Evolutionary conservation across 2,113 vertebrate species (phyloP).

Genomic region (Tringa solitaria): DNA sequence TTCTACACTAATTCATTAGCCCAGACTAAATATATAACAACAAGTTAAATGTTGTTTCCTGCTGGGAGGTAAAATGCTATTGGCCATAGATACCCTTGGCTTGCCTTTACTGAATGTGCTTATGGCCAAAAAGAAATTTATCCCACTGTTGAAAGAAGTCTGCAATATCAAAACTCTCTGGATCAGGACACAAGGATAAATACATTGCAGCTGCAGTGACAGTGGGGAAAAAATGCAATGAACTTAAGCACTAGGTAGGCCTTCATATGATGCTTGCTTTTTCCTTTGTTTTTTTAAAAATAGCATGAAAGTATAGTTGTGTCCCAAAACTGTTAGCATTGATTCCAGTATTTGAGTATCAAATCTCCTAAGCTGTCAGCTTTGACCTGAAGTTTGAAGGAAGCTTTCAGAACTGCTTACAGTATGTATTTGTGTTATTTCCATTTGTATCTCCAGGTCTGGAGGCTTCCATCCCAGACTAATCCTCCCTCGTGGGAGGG

Average conservation of each 20-base stretch:
- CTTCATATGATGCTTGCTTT: not conserved
- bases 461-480: not conserved
- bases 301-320: not conserved
- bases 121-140: not conserved
- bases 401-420: not conserved
- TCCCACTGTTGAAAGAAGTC: not conserved
- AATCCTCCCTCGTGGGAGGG: not conserved
- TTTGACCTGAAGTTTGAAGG: not conserved
- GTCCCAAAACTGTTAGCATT: not conserved
- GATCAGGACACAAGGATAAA: not conserved
- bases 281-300: not conserved
- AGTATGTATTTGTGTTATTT: not conserved
- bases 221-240: not conserved
- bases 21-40: not conserved
- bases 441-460: not conserved
- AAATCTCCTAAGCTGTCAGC: not conserved
- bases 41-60: not conserved
- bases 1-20: not conserved
- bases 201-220: not conserved
- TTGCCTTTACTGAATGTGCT: not conserved
- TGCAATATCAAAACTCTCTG: not conserved
- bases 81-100: not conserved
- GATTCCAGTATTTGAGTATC: not conserved
- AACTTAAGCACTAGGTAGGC: not conserved
- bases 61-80: not conserved